These are phyloP conservation scores for Carapus acus DNA, from an alignment of 2,797 vertebrate species.

Conservation along the genomic window DNA sequence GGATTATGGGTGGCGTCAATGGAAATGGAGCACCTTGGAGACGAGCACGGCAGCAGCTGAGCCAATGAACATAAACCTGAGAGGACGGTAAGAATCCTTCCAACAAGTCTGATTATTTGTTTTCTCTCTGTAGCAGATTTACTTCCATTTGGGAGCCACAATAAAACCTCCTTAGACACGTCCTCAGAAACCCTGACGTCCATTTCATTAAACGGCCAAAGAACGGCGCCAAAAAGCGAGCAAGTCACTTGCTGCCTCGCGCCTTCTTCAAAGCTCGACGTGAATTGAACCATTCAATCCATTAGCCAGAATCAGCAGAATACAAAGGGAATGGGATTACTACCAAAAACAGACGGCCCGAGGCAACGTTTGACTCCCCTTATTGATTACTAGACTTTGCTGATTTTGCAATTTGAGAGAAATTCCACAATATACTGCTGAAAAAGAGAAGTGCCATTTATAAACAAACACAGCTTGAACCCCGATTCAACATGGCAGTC, in stretches of 20 bases:
- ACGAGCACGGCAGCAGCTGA: slow-evolving; percentile 16
- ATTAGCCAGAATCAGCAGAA: slow-evolving; percentile 44
- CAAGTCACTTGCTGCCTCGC: slow-evolving; percentile 25
- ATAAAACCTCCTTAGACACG: too few relatives aligned
- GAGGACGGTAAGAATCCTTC: slow-evolving; percentile 40
- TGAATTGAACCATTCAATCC: slow-evolving; percentile 66
- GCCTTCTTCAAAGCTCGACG: slow-evolving; percentile 31
- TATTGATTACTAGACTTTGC: slow-evolving; percentile 64
- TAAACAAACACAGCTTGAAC: too few relatives aligned
- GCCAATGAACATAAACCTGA: slow-evolving; percentile 28
- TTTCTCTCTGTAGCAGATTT: slow-evolving; percentile 51
- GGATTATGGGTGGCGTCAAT: slow-evolving; percentile 36
- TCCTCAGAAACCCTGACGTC: slow-evolving; percentile 26
- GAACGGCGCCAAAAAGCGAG: slow-evolving; percentile 29
- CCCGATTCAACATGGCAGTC: slow-evolving; percentile 32
- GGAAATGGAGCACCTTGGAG: slow-evolving; percentile 30
- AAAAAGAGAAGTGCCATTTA: slow-evolving; percentile 53
- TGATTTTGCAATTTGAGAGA: slow-evolving; percentile 53
- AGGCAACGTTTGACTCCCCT: slow-evolving; percentile 57
- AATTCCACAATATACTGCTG: slow-evolving; percentile 60
- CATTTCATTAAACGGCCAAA: slow-evolving; percentile 33
- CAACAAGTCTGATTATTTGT: slow-evolving; percentile 46
- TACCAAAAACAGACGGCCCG: slow-evolving; percentile 58
- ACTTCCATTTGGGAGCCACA: slow-evolving; percentile 41
- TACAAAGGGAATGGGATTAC: slow-evolving; percentile 59